Percentiles rank a stretch among this genome's conserved stretches.
These are phyloP conservation scores for Eulemur rubriventer DNA, from an alignment of 2,797 vertebrate genomes.

Conservation along the genomic window DNA sequence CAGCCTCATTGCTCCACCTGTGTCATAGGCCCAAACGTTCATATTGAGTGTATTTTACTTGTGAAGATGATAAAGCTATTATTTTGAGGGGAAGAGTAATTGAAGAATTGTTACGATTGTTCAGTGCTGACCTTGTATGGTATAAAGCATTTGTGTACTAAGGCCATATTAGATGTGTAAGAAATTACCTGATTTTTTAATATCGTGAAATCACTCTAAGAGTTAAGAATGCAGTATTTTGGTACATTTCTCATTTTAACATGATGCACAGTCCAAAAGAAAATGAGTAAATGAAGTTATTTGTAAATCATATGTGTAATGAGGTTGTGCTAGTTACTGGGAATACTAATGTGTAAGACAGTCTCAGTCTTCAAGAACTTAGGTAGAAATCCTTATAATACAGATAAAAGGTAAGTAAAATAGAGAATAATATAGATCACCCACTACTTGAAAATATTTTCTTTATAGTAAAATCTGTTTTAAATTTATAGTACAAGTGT, in stretches of 20 bases:
- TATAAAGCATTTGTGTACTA: not conserved
- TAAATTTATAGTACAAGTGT: not conserved
- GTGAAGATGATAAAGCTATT: not conserved
- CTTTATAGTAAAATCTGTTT: slow-evolving; percentile 33
- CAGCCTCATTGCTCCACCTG: not conserved
- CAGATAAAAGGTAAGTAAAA: slow-evolving; percentile 4
- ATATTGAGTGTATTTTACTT: not conserved
- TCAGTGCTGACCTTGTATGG: not conserved
- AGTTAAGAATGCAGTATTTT: slow-evolving; percentile 15
- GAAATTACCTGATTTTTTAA: slow-evolving; percentile 27
- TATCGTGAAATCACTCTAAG: not conserved
- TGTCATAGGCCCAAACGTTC: not conserved
- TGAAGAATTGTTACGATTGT: not conserved
- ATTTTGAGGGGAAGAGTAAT: not conserved
- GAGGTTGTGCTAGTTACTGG: not conserved
- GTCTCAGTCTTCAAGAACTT: not conserved
- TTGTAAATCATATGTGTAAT: not conserved
- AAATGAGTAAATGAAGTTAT: slow-evolving; percentile 15
- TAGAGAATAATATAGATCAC: not conserved
- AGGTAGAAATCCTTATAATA: not conserved
- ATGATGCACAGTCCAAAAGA: not conserved
- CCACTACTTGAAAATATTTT: slow-evolving; percentile 10
- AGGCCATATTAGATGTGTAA: not conserved
- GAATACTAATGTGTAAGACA: not conserved
- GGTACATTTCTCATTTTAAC: slow-evolving; percentile 24